Base-by-base conservation (phyloP, 2,113 vertebrate species). In the Tachuris rubrigastra region DNA sequence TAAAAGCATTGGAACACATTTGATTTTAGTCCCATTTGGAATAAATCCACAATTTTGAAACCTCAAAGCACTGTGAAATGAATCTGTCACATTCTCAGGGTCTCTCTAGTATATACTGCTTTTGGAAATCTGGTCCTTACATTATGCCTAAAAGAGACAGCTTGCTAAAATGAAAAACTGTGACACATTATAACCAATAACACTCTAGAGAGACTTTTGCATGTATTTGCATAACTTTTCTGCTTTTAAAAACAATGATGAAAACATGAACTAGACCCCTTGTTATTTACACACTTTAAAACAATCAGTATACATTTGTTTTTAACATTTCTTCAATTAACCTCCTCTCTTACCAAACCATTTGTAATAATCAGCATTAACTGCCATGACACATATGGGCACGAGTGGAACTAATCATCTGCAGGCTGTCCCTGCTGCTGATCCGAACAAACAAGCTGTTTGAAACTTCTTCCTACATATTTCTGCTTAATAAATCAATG, bases 51-150 rank as follows among this genome's bases (percentile, higher is more conserved):
- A 71, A 42, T 77, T 94, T 80, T 76, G 46, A 81, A 93, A 83
- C 59, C 75, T 77, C 53, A 80, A 81, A 94, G 55, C 21, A 74
- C 76, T 2, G 0, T 90, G 72, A 96, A 97, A 96, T 77, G 7
- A 85, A 92, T 83, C 85, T 88, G 58, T 83, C 82, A 91, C 53
- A 50, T 92, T 88, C 47, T 92, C 52, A 85, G 90, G 67, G 37
- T 42, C 59, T 91, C 53, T 69, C 41, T 63, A 73, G 65, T 71
- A 59, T 8, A 62, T 24, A 41, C 8, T 0, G 0, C 37, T 55
- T 87, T 58, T 82, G 67, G 27, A 96, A 96, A 93, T 39, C 8
- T 47, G 10, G 3, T 73, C 47, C 55, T 60, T 93, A 76, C 14
- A 12, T 65, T 73, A 68, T 65, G 10, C 42, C 77, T 95, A 84